Conservation (phyloP, 2,113 vertebrate species). For the Grammomys dolichurus region DNA sequence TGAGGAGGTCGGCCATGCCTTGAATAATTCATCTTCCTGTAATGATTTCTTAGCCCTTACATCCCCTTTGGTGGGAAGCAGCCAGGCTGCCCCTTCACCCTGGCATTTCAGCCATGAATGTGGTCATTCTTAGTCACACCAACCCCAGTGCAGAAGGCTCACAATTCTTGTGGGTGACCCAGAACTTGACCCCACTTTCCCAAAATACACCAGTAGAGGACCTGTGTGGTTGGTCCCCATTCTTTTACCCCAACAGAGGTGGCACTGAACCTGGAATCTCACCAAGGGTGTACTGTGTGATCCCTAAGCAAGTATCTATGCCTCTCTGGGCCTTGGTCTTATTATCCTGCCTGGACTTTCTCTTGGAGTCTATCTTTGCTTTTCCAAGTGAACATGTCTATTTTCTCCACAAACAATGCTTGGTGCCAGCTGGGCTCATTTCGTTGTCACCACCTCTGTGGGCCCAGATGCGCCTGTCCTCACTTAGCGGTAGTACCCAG, state of each 20-base stretch:
- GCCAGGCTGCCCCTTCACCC: background rate
- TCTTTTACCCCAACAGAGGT: background rate
- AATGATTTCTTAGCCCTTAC: background rate
- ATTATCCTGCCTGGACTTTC: background rate
- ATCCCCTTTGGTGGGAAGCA: background rate
- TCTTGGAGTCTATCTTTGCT: background rate
- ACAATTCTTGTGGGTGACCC: accelerated
- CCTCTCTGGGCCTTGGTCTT: background rate
- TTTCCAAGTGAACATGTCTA: background rate
- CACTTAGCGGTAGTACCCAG: accelerated
- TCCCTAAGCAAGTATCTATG: background rate
- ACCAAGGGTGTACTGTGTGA: background rate
- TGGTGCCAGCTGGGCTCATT: background rate
- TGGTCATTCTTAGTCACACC: background rate
- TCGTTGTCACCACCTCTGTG: background rate
- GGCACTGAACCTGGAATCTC: accelerated
- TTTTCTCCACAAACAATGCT: background rate
- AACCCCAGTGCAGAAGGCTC: background rate
- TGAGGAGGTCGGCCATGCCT: background rate
- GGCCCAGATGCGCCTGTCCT: accelerated
- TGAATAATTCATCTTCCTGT: slow-evolving; percentile 74
- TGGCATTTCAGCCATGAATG: background rate
- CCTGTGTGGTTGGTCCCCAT: accelerated
- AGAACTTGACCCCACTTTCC: background rate
- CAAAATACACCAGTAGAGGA: background rate